Evolutionary conservation across 2,797 vertebrate species (phyloP).

Genomic region (Poecilia wingei): DNA sequence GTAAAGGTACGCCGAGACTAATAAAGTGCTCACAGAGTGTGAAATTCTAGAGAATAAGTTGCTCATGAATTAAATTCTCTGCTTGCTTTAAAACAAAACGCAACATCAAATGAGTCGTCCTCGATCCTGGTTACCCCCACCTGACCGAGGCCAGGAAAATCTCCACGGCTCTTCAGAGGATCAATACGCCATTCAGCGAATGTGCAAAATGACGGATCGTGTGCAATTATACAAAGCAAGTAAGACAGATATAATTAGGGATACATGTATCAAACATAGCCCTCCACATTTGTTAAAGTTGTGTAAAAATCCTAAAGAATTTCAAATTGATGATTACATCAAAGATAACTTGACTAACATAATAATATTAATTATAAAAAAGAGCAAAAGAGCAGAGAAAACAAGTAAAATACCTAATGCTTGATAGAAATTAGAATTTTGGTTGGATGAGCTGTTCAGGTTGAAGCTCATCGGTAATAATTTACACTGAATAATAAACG

Average conservation of each 20-base stretch:
- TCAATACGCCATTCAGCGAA: slow-evolving; percentile 6
- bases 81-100: slow-evolving; percentile 12
- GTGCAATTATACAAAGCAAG: slow-evolving; percentile 1
- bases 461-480: neutral
- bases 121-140: slow-evolving; percentile 1
- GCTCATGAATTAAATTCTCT: neutral
- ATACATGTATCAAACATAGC: neutral
- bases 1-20: neutral
- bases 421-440: neutral
- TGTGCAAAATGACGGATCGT: neutral
- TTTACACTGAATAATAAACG: neutral
- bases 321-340: too few relatives aligned
- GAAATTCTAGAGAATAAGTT: neutral
- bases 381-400: neutral
- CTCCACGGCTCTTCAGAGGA: neutral
- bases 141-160: neutral
- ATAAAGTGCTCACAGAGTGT: slow-evolving; percentile 1
- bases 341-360: too few relatives aligned
- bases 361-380: neutral
- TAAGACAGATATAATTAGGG: neutral
- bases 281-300: neutral
- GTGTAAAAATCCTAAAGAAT: neutral
- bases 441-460: neutral
- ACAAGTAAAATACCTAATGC: neutral
- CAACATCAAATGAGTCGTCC: neutral